Conservation (phyloP, 2,888 invertebrate species). For the Bellardia pandia region DNA sequence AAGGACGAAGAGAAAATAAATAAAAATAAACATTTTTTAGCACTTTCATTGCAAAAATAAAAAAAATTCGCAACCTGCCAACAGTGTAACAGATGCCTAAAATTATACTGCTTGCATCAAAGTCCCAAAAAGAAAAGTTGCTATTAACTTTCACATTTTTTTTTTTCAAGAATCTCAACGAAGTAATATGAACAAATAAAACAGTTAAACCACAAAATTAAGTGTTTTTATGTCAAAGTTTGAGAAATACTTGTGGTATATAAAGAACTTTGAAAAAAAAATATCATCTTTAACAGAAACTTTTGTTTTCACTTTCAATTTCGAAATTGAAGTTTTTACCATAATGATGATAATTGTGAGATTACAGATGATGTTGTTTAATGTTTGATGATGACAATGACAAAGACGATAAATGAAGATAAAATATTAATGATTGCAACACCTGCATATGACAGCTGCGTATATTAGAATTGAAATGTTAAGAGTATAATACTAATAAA, state of each 20-base stretch:
- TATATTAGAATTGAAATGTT: background rate
- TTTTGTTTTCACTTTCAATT: background rate
- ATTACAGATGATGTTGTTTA: conserved; percentile 16
- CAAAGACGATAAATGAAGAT: background rate
- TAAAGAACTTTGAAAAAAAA: background rate
- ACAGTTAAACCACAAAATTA: conserved; percentile 35
- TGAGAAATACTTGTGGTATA: background rate
- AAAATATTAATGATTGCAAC: conserved; percentile 35
- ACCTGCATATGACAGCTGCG: conserved; percentile 51
- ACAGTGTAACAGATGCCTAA: conserved; percentile 11
- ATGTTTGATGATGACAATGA: conserved; percentile 12
- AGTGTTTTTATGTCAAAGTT: conserved; percentile 2
- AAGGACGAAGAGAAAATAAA: background rate
- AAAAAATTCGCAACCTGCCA: background rate
- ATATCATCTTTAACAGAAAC: conserved; percentile 10
- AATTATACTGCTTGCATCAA: background rate
- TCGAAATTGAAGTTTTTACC: background rate
- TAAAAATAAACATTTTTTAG: background rate
- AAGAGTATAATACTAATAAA: background rate
- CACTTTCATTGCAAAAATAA: background rate
- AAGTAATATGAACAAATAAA: background rate
- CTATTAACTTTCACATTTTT: conserved; percentile 26
- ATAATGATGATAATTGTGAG: conserved; percentile 11
- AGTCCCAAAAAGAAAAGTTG: background rate
- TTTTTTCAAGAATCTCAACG: background rate